Evolutionary conservation across 2,888 invertebrate species (phyloP).

Genomic region (Hermaeophaga mercurialis): DNA sequence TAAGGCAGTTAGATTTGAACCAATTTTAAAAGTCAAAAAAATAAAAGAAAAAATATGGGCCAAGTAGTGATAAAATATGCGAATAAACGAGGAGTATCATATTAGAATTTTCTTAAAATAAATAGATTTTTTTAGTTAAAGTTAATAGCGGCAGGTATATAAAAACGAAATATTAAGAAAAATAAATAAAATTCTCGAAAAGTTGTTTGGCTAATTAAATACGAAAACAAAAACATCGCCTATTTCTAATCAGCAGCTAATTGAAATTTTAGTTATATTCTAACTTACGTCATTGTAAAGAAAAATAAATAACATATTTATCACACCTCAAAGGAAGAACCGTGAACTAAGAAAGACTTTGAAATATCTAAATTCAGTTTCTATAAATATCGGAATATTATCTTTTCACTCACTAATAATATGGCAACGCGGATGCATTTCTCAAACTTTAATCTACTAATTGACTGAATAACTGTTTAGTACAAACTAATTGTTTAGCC

Average conservation of each 20-base stretch:
- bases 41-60: too few relatives aligned
- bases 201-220: constrained; percentile 20
- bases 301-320: constrained; percentile 12
- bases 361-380: constrained; percentile 1
- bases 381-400: constrained; percentile 7
- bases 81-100: too few relatives aligned
- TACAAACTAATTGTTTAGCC: too few relatives aligned
- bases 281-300: constrained; percentile 11
- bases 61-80: too few relatives aligned
- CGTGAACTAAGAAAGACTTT: background rate
- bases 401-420: constrained; percentile 4
- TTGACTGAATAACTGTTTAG: background rate
- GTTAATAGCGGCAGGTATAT: too few relatives aligned
- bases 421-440: constrained; percentile 3
- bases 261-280: constrained; percentile 4
- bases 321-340: background rate
- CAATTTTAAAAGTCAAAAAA: too few relatives aligned
- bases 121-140: too few relatives aligned
- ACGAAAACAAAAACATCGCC: constrained; percentile 5
- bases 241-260: constrained; percentile 2
- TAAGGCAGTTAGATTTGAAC: too few relatives aligned
- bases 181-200: too few relatives aligned
- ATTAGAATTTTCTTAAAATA: too few relatives aligned
- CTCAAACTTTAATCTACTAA: background rate
- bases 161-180: too few relatives aligned